phyloP scores from a whole-genome alignment of 1,140 invertebrate genomes.

The Sycophila sp. region DNA sequence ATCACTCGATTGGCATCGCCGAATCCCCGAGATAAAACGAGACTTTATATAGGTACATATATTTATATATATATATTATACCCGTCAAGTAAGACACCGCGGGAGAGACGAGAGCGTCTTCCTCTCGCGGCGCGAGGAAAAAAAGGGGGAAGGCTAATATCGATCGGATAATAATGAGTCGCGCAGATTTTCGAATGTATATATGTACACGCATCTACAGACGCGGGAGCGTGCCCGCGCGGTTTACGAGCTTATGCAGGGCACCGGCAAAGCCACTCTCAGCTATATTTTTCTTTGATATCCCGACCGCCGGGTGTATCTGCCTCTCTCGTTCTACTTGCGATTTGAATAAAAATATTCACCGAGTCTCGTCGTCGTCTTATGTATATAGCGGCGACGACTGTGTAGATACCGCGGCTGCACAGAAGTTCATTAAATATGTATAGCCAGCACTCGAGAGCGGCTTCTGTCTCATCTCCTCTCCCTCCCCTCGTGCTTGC shows the following conservation, averaged over 20 bases:
- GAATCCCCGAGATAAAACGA: slow-evolving; percentile 18
- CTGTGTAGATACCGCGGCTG: slow-evolving; percentile 24
- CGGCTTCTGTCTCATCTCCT: slow-evolving; percentile 41
- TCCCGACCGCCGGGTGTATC: slow-evolving; percentile 30
- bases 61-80: neutral
- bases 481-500: neutral
- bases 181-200: slow-evolving; percentile 59
- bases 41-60: neutral
- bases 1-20: slow-evolving; percentile 38
- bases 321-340: neutral
- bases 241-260: slow-evolving; percentile 55
- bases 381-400: slow-evolving; percentile 11
- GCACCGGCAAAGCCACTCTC: slow-evolving; percentile 52
- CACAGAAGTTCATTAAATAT: slow-evolving; percentile 59
- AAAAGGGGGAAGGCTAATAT: slow-evolving; percentile 33
- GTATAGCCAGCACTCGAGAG: slow-evolving; percentile 51
- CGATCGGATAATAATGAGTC: slow-evolving; percentile 56
- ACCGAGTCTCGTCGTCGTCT: slow-evolving; percentile 19
- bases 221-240: neutral
- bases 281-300: slow-evolving; percentile 61
- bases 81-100: neutral
- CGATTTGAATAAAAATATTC: slow-evolving; percentile 62
- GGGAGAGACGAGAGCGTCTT: neutral
- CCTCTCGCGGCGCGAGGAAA: neutral
- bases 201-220: slow-evolving; percentile 26